A percentile compares a stretch with the other conserved stretches of the same genome.
These are phyloP conservation scores for Leucopsar rothschildi DNA, from an alignment of 2,113 vertebrate genomes.

Conservation along the genomic window DNA sequence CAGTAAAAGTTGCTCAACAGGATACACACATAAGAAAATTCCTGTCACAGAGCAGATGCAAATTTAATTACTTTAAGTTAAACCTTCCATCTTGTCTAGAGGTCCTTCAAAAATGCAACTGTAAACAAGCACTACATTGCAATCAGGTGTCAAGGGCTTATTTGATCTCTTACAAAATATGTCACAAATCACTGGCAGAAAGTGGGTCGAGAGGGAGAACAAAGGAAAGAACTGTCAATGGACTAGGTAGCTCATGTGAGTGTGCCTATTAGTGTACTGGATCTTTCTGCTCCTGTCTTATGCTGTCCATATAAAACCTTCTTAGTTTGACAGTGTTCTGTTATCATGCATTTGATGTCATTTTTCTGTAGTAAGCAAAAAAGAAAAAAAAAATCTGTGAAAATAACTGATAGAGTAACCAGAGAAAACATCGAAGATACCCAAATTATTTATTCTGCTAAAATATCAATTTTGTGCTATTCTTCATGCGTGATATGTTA, in stretches of 20 bases:
- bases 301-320: constrained; percentile 71
- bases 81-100: constrained; percentile 86
- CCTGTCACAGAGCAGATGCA: constrained; percentile 91
- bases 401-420: constrained; percentile 54
- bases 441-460: constrained; percentile 6
- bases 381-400: neutral
- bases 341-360: constrained; percentile 76
- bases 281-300: constrained; percentile 70
- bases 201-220: constrained; percentile 84
- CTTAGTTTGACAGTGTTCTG: constrained; percentile 69
- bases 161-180: constrained; percentile 94
- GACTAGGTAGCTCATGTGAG: constrained; percentile 82
- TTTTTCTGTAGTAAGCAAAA: constrained; percentile 70
- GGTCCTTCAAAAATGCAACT: constrained; percentile 85
- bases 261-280: constrained; percentile 84
- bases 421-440: neutral
- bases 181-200: constrained; percentile 92
- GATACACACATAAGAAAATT: constrained; percentile 77
- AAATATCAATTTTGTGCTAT: neutral
- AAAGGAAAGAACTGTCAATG: constrained; percentile 89
- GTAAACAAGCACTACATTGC: constrained; percentile 90
- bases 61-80: constrained; percentile 94
- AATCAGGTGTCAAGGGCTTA: constrained; percentile 90
- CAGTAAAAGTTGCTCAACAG: constrained; percentile 67
- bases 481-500: neutral